phyloP scores from a whole-genome alignment of 23 tunicate species.

The Trididemnum miniatum region DNA sequence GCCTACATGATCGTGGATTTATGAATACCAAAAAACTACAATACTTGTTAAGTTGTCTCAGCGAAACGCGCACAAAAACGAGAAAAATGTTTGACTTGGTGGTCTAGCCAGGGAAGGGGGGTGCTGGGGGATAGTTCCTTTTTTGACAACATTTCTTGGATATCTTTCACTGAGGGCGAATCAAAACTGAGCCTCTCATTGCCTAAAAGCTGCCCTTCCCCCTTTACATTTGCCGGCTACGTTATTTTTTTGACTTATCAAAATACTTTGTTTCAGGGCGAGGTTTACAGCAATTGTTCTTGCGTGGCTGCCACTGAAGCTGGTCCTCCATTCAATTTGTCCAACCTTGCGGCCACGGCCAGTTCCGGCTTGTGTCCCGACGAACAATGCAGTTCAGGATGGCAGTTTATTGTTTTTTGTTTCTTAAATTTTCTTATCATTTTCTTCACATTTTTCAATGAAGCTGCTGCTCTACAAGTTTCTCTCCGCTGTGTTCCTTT shows the following conservation, averaged over 20 bases:
- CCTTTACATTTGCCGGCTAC: too few relatives aligned
- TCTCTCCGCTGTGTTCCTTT: constrained; percentile 71
- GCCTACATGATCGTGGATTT: too few relatives aligned
- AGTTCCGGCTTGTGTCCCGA: constrained; percentile 35
- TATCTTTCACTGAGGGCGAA: too few relatives aligned
- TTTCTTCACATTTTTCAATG: constrained; percentile 70
- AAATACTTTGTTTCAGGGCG: constrained; percentile 1
- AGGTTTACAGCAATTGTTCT: constrained; percentile 6
- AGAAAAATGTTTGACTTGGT: too few relatives aligned
- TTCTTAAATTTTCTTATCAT: constrained; percentile 49
- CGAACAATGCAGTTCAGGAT: constrained; percentile 22
- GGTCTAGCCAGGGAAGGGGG: too few relatives aligned
- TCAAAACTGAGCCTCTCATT: too few relatives aligned
- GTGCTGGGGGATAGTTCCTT: too few relatives aligned
- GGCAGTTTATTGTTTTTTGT: constrained; percentile 39
- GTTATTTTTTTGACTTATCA: background rate
- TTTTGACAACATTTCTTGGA: too few relatives aligned
- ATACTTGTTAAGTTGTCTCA: too few relatives aligned
- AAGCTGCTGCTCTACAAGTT: constrained; percentile 63
- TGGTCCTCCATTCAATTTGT: background rate
- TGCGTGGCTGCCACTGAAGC: constrained; percentile 15
- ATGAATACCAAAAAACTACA: too few relatives aligned
- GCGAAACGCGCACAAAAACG: too few relatives aligned
- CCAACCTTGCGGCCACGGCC: constrained; percentile 1
- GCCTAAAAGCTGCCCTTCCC: too few relatives aligned